phyloP scores from a whole-genome alignment of 1,140 invertebrate species.

The Magallana ariakensis region DNA sequence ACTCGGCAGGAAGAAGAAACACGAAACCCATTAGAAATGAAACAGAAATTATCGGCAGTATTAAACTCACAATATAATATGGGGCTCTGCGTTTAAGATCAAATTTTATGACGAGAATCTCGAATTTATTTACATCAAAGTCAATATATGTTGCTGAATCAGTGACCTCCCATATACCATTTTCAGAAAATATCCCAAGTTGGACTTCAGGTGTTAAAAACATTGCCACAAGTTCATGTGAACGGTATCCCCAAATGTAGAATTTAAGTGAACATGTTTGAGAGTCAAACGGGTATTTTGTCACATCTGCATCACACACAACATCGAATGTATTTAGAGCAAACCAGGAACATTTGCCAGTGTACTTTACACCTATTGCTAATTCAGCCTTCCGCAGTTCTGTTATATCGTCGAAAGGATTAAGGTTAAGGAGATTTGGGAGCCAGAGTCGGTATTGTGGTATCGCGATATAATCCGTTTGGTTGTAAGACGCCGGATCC shows the following conservation, averaged over 20 bases:
- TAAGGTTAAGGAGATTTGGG: constrained; percentile 18
- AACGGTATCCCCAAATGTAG: constrained; percentile 63
- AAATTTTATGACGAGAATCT: constrained; percentile 60
- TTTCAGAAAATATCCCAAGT: constrained; percentile 81
- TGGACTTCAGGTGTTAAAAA: constrained; percentile 80
- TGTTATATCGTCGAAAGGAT: constrained; percentile 13
- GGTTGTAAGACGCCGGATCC: not conserved
- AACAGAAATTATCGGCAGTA: constrained; percentile 82
- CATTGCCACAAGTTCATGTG: constrained; percentile 78
- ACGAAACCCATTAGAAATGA: constrained; percentile 81
- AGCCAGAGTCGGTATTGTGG: constrained; percentile 30
- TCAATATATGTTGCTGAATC: not conserved
- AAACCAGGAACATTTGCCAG: constrained; percentile 39
- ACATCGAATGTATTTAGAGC: constrained; percentile 41
- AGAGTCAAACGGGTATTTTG: constrained; percentile 87
- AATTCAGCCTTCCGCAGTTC: not conserved
- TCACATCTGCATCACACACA: constrained; percentile 94
- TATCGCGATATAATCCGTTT: not conserved
- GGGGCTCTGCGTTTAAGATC: constrained; percentile 59
- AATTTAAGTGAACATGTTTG: constrained; percentile 83
- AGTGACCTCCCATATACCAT: constrained; percentile 81
- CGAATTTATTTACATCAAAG: not conserved
- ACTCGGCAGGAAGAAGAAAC: constrained; percentile 82
- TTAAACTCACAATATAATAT: constrained; percentile 79
- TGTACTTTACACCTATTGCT: not conserved